Evolutionary conservation across 2,888 invertebrate genomes (phyloP).

Genomic region (Drosophila seclusa): DNA sequence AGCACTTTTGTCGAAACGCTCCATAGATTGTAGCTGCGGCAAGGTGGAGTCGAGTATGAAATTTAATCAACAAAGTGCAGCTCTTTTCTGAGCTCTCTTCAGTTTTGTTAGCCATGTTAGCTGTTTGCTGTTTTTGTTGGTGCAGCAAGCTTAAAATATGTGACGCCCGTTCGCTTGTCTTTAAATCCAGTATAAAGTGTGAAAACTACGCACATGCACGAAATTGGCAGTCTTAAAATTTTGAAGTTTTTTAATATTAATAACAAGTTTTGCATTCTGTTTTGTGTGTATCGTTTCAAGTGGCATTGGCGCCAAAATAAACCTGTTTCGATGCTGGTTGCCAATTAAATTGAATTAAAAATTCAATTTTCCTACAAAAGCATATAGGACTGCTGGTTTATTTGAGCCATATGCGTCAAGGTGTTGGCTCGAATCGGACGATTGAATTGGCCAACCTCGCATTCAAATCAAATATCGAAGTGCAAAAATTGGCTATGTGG

Average conservation of each 20-base stretch:
- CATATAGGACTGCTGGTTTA: constrained; percentile 39
- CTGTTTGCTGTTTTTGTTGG: constrained; percentile 22
- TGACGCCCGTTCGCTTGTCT: constrained; percentile 67
- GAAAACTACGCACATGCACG: constrained; percentile 26
- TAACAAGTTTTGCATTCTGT: constrained; percentile 19
- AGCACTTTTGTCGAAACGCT: constrained; percentile 30
- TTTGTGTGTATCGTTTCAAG: constrained; percentile 26
- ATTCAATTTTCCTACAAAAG: constrained; percentile 74
- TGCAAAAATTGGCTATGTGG: constrained; percentile 46
- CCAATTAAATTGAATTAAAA: constrained; percentile 81
- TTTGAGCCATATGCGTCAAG: constrained; percentile 63
- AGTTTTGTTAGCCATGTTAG: constrained; percentile 28
- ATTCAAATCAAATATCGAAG: constrained; percentile 63
- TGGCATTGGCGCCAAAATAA: constrained; percentile 40
- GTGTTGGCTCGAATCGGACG: constrained; percentile 53
- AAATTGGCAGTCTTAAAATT: constrained; percentile 34
- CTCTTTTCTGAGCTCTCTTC: constrained; percentile 50
- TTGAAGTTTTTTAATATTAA: constrained; percentile 70
- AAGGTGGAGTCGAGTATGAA: constrained; percentile 66
- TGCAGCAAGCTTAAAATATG: constrained; percentile 61
- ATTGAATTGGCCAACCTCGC: constrained; percentile 17
- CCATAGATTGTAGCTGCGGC: neutral
- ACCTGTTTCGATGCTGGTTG: constrained; percentile 38
- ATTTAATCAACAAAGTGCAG: constrained; percentile 78
- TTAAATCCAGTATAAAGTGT: constrained; percentile 26